These are phyloP conservation scores for Anagrus nilaparvatae DNA, from an alignment of 1,140 invertebrate genomes.

Conservation along the genomic window DNA sequence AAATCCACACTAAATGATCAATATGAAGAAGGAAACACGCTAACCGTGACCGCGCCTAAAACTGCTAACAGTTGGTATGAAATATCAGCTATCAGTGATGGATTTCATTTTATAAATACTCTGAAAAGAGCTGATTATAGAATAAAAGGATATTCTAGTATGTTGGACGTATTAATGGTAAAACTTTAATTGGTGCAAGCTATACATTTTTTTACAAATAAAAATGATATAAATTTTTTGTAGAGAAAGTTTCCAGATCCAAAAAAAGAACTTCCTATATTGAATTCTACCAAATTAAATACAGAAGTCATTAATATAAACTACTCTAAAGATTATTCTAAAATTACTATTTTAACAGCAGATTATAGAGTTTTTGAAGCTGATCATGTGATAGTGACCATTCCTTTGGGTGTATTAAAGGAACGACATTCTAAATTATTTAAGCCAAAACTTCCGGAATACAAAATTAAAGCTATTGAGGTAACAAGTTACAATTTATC, in stretches of 20 bases:
- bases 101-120: no score
- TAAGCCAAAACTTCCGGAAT: constrained; percentile 25
- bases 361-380: constrained; percentile 28
- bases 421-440: constrained; percentile 31
- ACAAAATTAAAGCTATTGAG: constrained; percentile 31
- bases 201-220: no score
- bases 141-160: constrained; percentile 44
- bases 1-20: no score
- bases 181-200: no score
- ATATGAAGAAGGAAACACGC: no score
- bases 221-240: constrained; percentile 2
- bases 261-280: constrained; percentile 23
- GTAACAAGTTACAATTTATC: constrained; percentile 34
- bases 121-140: no score
- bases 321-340: constrained; percentile 21
- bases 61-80: no score
- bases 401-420: constrained; percentile 41
- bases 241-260: constrained; percentile 31
- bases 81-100: no score
- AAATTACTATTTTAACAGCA: constrained; percentile 25
- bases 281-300: constrained; percentile 28
- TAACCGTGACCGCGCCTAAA: no score
- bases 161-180: constrained; percentile 50
- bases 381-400: constrained; percentile 39
- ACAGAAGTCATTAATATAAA: constrained; percentile 30